Evolutionary conservation across 2,113 vertebrate species (phyloP).

Genomic region (Notarius lentiginosus): DNA sequence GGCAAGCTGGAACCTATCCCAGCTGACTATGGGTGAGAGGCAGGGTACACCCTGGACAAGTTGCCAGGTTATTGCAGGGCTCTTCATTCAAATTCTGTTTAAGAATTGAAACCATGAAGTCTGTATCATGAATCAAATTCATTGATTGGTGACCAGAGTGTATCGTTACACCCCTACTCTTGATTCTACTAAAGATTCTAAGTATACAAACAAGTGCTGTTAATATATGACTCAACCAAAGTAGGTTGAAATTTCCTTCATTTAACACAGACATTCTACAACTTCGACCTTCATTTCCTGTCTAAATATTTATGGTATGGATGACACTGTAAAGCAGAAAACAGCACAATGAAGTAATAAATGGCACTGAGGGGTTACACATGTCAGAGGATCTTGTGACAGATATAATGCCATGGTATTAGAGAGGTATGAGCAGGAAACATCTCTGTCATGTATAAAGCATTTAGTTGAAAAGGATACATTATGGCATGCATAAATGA

Average conservation of each 20-base stretch:
- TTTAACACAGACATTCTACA: background rate
- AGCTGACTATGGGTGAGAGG: too few species aligned
- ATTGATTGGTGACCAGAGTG: background rate
- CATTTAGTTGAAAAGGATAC: background rate
- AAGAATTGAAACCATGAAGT: background rate
- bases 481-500: background rate
- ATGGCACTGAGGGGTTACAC: background rate
- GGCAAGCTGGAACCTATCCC: too few species aligned
- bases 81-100: too few species aligned
- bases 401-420: background rate
- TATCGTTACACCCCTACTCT: background rate
- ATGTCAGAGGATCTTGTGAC: background rate
- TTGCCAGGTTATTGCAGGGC: too few species aligned
- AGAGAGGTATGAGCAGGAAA: background rate
- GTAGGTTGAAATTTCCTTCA: background rate
- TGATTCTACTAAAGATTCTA: background rate
- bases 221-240: background rate
- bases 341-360: background rate
- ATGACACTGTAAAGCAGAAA: background rate
- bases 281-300: background rate
- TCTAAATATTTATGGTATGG: background rate
- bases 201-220: background rate
- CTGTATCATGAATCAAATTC: background rate
- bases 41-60: too few species aligned
- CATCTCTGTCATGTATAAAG: background rate